Conservation (phyloP, 2,888 invertebrate genomes). For the Ormyrus pomaceus region DNA sequence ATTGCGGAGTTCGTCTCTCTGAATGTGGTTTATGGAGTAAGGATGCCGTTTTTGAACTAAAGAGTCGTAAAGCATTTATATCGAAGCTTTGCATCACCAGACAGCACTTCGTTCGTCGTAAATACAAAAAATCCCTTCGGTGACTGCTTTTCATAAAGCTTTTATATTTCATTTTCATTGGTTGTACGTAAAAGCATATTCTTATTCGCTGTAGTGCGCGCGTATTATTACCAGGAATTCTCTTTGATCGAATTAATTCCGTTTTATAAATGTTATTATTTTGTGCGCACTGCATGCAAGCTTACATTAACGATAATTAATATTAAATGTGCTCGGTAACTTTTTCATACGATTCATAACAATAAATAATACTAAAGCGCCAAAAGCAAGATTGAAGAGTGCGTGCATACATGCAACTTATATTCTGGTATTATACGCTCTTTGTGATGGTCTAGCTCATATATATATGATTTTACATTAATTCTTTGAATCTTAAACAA, state of each 20-base stretch:
- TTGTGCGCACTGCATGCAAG: not conserved
- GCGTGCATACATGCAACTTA: too few species aligned
- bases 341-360: too few species aligned
- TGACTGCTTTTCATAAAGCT: constrained; percentile 26
- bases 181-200: constrained; percentile 27
- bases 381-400: too few species aligned
- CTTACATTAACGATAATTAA: too few species aligned
- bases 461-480: too few species aligned
- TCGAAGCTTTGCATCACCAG: constrained; percentile 37
- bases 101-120: constrained; percentile 30
- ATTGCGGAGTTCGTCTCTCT: not conserved
- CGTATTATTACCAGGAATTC: not conserved
- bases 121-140: constrained; percentile 23
- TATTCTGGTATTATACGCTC: too few species aligned
- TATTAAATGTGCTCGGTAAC: too few species aligned
- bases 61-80: constrained; percentile 40
- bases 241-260: constrained; percentile 9
- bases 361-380: too few species aligned
- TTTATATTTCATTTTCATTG: constrained; percentile 36
- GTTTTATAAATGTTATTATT: constrained; percentile 1
- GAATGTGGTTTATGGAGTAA: constrained; percentile 16
- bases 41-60: constrained; percentile 25
- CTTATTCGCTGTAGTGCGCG: not conserved
- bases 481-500: too few species aligned
- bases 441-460: too few species aligned